Conservation (phyloP, 1,140 invertebrate genomes). For the Acromyrmex heyeri region DNA sequence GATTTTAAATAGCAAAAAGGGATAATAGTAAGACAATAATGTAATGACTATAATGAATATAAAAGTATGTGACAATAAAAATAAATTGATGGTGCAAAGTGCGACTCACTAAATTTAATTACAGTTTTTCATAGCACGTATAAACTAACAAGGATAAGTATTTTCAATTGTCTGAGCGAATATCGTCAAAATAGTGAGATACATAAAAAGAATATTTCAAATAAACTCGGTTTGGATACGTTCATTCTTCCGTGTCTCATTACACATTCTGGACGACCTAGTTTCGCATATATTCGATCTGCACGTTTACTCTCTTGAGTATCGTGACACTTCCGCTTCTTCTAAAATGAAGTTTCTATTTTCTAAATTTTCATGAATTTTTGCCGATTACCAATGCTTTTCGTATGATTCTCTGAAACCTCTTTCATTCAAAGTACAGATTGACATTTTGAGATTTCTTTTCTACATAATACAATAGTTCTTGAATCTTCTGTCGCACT, state of each 20-base stretch:
- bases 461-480: background rate
- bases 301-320: slow-evolving; percentile 11
- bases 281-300: slow-evolving; percentile 32
- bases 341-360: slow-evolving; percentile 13
- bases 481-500: background rate
- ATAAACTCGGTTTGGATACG: slow-evolving; percentile 18
- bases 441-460: slow-evolving; percentile 13
- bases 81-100: slow-evolving; percentile 23
- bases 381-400: background rate
- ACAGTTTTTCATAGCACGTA: slow-evolving; percentile 2
- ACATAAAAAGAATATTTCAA: slow-evolving; percentile 12
- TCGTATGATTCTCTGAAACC: background rate
- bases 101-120: slow-evolving; percentile 11
- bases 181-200: background rate
- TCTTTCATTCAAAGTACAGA: background rate
- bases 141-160: slow-evolving; percentile 5
- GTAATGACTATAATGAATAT: background rate
- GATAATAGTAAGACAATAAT: background rate
- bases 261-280: slow-evolving; percentile 45
- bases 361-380: slow-evolving; percentile 17
- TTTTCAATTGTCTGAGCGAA: background rate
- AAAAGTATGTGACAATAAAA: background rate
- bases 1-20: background rate
- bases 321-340: background rate
- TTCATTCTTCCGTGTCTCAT: slow-evolving; percentile 41